Base-by-base conservation (phyloP, 2,888 invertebrate species). In the Steinernema carpocapsae region DNA sequence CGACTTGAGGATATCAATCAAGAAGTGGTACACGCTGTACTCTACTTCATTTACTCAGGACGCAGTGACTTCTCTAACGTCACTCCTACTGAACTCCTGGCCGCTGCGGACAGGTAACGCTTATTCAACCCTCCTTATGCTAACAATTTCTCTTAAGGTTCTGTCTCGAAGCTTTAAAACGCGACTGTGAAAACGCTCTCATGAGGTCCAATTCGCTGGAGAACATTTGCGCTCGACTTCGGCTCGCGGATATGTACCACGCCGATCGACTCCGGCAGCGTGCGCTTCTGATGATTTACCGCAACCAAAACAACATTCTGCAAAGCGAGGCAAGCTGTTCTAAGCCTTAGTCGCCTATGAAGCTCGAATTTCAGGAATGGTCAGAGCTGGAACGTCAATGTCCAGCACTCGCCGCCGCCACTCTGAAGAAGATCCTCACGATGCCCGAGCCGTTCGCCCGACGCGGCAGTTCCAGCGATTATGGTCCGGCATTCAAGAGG, bases 11-110 rank as follows among this genome's bases (percentile, higher is more conserved):
- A 56, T 26, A 56, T 56, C 26, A 24, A 22, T 24, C 26, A 22
- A 3, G 56, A 56, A 3, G 56, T 56, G 22, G 26, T 56, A 2
- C 26, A 56, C 26, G 56, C 56, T 26, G 56, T 56, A 26, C 56
- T 56, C 3, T 56, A 56, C 26, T 56, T 56, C 56, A 56, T 56
- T 4, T 56, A 56, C 56, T 56, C 56, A 6, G 56, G 56, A 10
- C 22, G 26, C 12, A 22, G 56, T 26, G 56, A 56, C 26, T 56
- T 56, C 26, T 22, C 19, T 19, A 6, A 22, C 17, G 56, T 56
- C 17, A 3, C 56, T 3, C 56, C 56, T 3, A 22, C 26, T 6
- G 56, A 56, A 10, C 22, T 56, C 24, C 26, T 56, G 56, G 56
- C 56, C 14, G 56, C 56, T 26, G 56, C 56, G 6, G 56, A 56